Evolutionary conservation across 2,797 vertebrate species (phyloP).

Genomic region (Centroberyx gerrardi): DNA sequence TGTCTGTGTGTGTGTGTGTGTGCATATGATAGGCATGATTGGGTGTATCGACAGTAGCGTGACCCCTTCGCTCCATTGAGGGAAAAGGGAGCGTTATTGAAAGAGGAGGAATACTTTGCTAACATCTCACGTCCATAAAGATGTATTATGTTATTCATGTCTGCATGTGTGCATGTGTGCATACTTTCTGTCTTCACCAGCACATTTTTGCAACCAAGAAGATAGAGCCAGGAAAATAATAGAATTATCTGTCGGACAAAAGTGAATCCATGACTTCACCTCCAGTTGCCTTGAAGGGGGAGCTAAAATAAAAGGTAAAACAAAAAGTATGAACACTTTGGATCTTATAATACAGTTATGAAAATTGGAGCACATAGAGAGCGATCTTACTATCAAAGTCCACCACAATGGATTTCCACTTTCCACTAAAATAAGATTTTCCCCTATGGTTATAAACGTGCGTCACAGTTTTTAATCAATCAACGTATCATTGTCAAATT

Average conservation of each 20-base stretch:
- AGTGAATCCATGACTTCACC: too few species aligned
- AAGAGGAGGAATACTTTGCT: not conserved
- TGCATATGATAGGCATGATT: slow-evolving; percentile 6
- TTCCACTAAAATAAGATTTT: not conserved
- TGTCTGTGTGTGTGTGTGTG: slow-evolving; percentile 7
- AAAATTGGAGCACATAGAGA: not conserved
- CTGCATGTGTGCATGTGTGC: too few species aligned
- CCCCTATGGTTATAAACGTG: too few species aligned
- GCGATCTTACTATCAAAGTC: not conserved
- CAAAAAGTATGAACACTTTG: not conserved
- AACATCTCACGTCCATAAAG: not conserved
- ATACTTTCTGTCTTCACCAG: too few species aligned
- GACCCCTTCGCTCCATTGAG: slow-evolving; percentile 16
- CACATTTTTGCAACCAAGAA: too few species aligned
- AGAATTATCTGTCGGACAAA: too few species aligned
- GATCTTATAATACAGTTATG: not conserved
- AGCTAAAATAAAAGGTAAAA: too few species aligned
- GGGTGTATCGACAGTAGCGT: not conserved
- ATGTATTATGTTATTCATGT: too few species aligned
- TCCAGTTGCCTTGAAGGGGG: too few species aligned
- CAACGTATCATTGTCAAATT: too few species aligned
- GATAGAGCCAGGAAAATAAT: too few species aligned
- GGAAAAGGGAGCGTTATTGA: slow-evolving; percentile 25
- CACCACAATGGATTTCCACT: not conserved
- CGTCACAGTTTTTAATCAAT: too few species aligned